These are phyloP conservation scores for Orchesella flavescens DNA, from an alignment of 2,888 invertebrate species.

Conservation along the genomic window DNA sequence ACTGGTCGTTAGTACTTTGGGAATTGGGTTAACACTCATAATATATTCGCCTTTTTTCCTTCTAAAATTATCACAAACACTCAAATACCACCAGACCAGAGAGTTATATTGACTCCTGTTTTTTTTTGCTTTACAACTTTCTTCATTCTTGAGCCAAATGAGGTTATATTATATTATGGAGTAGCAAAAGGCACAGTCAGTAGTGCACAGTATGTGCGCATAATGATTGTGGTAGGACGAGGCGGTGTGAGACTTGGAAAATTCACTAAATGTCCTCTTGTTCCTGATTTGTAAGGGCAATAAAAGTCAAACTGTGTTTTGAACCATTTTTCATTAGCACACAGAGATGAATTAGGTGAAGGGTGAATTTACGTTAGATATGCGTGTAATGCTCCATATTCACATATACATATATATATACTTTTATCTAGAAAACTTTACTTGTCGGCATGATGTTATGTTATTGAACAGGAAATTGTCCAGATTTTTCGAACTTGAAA, in stretches of 20 bases:
- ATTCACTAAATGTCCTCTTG: slow-evolving; percentile 31
- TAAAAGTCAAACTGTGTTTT: slow-evolving; percentile 48
- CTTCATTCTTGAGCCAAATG: not conserved
- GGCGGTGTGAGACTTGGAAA: slow-evolving; percentile 34
- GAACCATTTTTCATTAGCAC: slow-evolving; percentile 14
- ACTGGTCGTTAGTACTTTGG: slow-evolving; percentile 37
- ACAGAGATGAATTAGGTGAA: not conserved
- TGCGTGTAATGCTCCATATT: not conserved
- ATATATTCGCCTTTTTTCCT: slow-evolving; percentile 4
- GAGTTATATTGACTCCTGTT: slow-evolving; percentile 17
- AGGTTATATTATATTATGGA: not conserved
- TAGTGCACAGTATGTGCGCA: too few species aligned
- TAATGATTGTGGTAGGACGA: not conserved
- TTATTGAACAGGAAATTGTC: too few species aligned
- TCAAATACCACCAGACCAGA: slow-evolving; percentile 13
- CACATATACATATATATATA: too few species aligned
- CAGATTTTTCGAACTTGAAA: too few species aligned
- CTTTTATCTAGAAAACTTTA: too few species aligned
- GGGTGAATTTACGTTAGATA: not conserved
- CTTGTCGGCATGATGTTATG: too few species aligned
- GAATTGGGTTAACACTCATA: slow-evolving; percentile 40
- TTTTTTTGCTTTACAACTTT: slow-evolving; percentile 14
- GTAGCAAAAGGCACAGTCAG: not conserved
- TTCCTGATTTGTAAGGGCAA: slow-evolving; percentile 52
- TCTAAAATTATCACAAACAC: slow-evolving; percentile 46